Conservation (phyloP, 2,888 invertebrate species). For the Drosophila mettleri region DNA sequence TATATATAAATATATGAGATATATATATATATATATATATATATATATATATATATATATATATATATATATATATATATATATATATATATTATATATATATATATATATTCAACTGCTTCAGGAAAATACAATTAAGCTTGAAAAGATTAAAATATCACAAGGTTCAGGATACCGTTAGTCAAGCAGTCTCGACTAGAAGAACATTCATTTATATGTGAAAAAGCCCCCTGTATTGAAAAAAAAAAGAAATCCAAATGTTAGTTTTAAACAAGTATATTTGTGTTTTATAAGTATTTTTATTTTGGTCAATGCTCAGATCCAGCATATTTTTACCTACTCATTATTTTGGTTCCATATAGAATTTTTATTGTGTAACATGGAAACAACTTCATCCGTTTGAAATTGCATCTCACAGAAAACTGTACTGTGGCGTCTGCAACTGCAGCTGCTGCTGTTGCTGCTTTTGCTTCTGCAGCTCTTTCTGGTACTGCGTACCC, state of each 20-base stretch:
- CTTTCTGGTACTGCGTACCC: conserved; percentile 44
- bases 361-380: conserved; percentile 74
- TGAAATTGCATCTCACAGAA: conserved; percentile 72
- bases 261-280: conserved; percentile 27
- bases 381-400: conserved; percentile 72
- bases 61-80: too few species aligned
- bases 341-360: conserved; percentile 77
- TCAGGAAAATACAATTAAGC: too few species aligned
- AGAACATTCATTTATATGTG: too few species aligned
- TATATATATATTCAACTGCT: too few species aligned
- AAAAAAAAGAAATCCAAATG: conserved; percentile 47
- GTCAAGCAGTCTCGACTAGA: too few species aligned
- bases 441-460: conserved; percentile 39
- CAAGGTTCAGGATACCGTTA: too few species aligned
- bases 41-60: too few species aligned
- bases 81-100: too few species aligned
- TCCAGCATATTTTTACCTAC: conserved; percentile 77
- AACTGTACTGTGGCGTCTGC: conserved; percentile 61
- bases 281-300: conserved; percentile 51
- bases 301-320: conserved; percentile 68
- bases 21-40: too few species aligned
- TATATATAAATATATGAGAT: too few species aligned
- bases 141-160: too few species aligned
- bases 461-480: conserved; percentile 7
- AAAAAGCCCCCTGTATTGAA: conserved; percentile 33